Evolutionary conservation across 2,888 invertebrate genomes (phyloP), one percentile per base, ranked within the genome.

Genomic region (Luperina nickerlii): DNA sequence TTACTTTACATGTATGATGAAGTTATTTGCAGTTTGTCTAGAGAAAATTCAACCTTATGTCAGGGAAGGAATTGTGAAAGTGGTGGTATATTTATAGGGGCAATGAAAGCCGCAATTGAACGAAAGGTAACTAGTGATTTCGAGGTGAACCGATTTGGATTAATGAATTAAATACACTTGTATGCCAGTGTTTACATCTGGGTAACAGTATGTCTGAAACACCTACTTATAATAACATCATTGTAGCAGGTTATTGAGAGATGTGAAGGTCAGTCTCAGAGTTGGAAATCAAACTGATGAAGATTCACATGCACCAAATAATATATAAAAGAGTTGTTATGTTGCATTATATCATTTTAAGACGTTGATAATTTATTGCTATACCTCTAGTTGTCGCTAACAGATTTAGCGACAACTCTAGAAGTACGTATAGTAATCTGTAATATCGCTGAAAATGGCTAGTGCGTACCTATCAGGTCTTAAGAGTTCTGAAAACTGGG

Each of bases 131-230:
- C 87, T 88, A 87, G 87, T 90, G 87, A 89, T 90, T 91, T 90
- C 57, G 84, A 88, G 81, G 82, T 81, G 82, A 84, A 89, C 82
- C 85, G 87, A 90, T 91, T 88, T 79, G 84, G 82, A 91, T 88
- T 88, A 90, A 91, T 90, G 87, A 90, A 90, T 88, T 90, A 90
- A 91, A 86, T 87, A 83, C 81, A 81, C 89, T 77, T 24, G 82
- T 76, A 67, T 74, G 71, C 51, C 71, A 38, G 67, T 71, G 54
- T 83, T 81, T 76, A 80, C 13, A 71, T 68, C 51, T 51, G 48
- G 48, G 1, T 73, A 48, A 62, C 79, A 83, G 76, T 73, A 32
- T 38, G 48, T 63, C 57, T 74, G 71, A 69, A 72, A 60, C 42
- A 73, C 8, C 18, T 45, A 71, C 51, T 78, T 71, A 54, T 5